phyloP scores from a whole-genome alignment of 1,140 invertebrate species.

The Camponotus floridanus region DNA sequence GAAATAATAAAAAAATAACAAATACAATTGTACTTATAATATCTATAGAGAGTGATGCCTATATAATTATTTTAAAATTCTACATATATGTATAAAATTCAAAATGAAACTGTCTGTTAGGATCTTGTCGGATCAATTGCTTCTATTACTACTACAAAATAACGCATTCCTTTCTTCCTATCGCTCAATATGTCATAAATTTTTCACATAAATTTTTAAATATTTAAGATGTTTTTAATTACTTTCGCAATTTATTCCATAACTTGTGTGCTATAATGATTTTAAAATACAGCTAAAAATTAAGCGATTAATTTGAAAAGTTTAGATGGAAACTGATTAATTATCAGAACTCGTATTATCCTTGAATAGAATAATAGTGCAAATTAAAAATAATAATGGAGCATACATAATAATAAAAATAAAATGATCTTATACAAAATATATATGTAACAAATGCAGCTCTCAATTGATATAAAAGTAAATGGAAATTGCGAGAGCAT shows the following conservation, averaged over 20 bases:
- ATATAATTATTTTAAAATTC: too few species aligned
- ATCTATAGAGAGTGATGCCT: too few species aligned
- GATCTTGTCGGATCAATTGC: background rate
- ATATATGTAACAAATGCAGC: background rate
- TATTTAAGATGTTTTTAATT: background rate
- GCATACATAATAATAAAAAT: background rate
- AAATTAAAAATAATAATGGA: background rate
- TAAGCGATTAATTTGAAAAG: background rate
- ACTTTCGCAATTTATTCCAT: background rate
- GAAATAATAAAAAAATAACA: too few species aligned
- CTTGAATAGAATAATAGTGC: background rate
- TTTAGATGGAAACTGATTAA: background rate
- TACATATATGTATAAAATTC: too few species aligned
- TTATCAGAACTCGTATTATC: background rate
- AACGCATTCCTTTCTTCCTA: background rate
- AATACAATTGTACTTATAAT: too few species aligned
- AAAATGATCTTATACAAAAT: background rate
- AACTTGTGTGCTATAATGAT: background rate
- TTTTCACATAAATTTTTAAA: too few species aligned
- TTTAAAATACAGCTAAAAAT: background rate
- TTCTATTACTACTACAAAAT: background rate
- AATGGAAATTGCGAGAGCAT: background rate
- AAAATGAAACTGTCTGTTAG: background rate
- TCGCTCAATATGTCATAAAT: too few species aligned
- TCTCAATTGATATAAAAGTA: constrained; percentile 40